These are phyloP conservation scores for Emydoidea blandingii DNA, from an alignment of 2,797 vertebrate species.

Conservation along the genomic window DNA sequence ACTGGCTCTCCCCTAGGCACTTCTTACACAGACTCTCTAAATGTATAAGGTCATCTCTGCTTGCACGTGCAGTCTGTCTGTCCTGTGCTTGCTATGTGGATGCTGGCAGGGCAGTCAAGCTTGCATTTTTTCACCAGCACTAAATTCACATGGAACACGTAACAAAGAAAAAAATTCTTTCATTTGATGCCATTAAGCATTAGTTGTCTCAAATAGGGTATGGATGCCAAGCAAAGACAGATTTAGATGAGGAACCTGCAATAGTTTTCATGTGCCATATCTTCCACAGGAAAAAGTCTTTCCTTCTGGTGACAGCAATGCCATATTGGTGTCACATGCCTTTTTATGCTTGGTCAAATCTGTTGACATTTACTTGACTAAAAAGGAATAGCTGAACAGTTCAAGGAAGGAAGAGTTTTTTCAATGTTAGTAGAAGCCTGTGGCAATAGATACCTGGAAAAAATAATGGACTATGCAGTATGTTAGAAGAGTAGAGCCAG, in stretches of 20 bases:
- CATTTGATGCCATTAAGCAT: neutral
- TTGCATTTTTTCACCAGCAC: neutral
- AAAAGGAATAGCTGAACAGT: conserved; percentile 20
- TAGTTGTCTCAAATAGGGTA: neutral
- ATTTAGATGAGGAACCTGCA: neutral
- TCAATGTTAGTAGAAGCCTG: neutral
- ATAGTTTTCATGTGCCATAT: neutral
- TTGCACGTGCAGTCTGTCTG: neutral
- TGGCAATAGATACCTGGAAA: neutral
- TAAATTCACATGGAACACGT: neutral
- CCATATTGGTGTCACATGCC: neutral
- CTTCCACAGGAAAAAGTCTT: neutral
- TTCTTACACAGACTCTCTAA: neutral
- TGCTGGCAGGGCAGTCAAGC: neutral
- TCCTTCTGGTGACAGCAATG: neutral
- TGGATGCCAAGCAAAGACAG: neutral
- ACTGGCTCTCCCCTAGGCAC: fast-evolving
- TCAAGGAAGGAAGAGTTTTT: neutral
- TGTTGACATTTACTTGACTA: neutral
- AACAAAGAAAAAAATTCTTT: neutral
- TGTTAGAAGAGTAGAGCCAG: neutral
- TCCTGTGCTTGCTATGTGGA: neutral
- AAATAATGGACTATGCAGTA: neutral
- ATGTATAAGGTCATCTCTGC: neutral
- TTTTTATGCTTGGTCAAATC: conserved; percentile 42